Evolutionary conservation across 2,797 vertebrate species (phyloP).

Genomic region (Xyrichtys novacula): DNA sequence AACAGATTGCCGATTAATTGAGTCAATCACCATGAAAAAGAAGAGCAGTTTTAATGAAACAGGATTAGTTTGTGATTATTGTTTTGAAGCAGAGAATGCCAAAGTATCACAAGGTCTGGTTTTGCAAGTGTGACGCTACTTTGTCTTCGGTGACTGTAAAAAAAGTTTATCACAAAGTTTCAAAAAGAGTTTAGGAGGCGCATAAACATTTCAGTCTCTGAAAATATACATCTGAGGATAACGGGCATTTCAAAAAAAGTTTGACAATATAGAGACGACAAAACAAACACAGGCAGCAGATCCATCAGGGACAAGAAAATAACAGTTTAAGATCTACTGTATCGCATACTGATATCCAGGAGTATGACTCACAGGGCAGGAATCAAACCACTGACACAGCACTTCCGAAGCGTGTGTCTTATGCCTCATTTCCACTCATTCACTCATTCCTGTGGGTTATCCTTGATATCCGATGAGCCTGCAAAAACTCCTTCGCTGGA

Average conservation of each 20-base stretch:
- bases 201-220: background rate
- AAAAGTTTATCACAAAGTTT: background rate
- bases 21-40: background rate
- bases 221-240: background rate
- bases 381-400: background rate
- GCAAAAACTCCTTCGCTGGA: too few relatives aligned
- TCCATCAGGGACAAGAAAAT: background rate
- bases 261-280: too few relatives aligned
- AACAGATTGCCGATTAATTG: background rate
- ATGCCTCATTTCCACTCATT: too few relatives aligned
- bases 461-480: too few relatives aligned
- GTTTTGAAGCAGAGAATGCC: background rate
- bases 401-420: too few relatives aligned
- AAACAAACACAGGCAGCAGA: too few relatives aligned
- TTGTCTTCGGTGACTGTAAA: background rate
- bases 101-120: background rate
- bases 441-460: too few relatives aligned
- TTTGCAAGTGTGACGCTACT: background rate
- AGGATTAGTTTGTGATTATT: background rate
- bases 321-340: background rate
- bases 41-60: background rate
- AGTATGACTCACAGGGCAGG: background rate
- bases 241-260: background rate
- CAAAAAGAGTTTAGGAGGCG: background rate
- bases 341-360: background rate